A percentile compares a stretch with the other conserved stretches of the same genome.
Evolutionary conservation across 2,113 vertebrate species (phyloP).

Genomic region (Archilochus colubris): DNA sequence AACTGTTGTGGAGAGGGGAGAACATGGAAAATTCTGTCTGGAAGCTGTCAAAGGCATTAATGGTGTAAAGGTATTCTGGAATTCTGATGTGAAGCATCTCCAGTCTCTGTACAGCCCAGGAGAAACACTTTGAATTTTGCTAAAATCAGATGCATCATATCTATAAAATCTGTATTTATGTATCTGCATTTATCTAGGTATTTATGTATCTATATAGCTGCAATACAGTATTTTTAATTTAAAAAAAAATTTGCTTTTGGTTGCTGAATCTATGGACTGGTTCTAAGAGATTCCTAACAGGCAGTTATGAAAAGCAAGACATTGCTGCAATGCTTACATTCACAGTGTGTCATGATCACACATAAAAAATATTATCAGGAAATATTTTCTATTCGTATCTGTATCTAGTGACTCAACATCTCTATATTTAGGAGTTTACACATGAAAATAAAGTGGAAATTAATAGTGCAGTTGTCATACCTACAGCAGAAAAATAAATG

Average conservation of each 20-base stretch:
- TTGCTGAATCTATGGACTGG: not conserved
- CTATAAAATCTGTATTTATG: not conserved
- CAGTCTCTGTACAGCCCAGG: not conserved
- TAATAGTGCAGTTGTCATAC: not conserved
- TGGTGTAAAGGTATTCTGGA: accelerated
- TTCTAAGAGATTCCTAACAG: not conserved
- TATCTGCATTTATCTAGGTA: not conserved
- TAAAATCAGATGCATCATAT: not conserved
- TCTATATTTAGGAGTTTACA: not conserved
- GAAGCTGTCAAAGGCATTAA: not conserved
- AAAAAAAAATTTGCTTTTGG: not conserved
- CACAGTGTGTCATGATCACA: accelerated
- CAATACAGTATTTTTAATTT: not conserved
- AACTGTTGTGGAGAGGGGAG: not conserved
- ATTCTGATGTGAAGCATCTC: not conserved
- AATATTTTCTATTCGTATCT: not conserved
- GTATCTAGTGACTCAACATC: not conserved
- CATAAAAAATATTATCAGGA: not conserved
- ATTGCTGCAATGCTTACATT: not conserved
- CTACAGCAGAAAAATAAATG: not conserved
- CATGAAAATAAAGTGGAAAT: not conserved
- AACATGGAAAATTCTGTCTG: not conserved
- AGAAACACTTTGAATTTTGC: not conserved
- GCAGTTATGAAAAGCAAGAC: not conserved
- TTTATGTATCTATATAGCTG: not conserved